Conservation (phyloP, 2,888 invertebrate genomes). For the Chaitophorus viminalis region DNA sequence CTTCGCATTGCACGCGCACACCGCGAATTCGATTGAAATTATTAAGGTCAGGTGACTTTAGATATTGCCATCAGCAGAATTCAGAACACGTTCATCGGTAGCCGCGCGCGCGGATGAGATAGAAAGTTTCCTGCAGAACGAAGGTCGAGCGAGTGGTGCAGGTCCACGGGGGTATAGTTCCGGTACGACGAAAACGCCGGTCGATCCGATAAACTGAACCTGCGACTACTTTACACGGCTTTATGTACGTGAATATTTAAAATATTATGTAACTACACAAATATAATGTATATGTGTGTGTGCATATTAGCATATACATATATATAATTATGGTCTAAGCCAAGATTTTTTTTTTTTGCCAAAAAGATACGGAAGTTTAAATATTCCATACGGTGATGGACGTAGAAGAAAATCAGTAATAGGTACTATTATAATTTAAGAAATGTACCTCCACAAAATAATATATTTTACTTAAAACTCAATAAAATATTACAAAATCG, state of each 20-base stretch:
- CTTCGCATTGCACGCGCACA: neutral
- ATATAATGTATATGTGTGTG: neutral
- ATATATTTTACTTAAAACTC: no score
- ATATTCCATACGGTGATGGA: no score
- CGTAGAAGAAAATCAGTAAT: no score
- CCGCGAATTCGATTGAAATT: constrained; percentile 52
- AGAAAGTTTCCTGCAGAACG: constrained; percentile 59
- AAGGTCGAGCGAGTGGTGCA: neutral
- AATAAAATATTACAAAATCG: no score
- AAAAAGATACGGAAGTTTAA: no score
- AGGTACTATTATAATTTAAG: no score
- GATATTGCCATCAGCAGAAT: constrained; percentile 39
- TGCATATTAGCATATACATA: no score
- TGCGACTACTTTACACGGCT: constrained; percentile 18
- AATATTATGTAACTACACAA: neutral
- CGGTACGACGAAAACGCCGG: constrained; percentile 28
- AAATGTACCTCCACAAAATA: no score
- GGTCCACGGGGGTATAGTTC: neutral
- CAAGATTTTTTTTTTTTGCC: neutral
- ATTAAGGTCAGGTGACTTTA: constrained; percentile 55
- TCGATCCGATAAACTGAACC: constrained; percentile 55
- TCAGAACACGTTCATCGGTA: constrained; percentile 46
- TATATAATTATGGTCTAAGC: no score
- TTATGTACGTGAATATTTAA: neutral
- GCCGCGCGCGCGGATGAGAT: constrained; percentile 26